A percentile compares a stretch with the other conserved stretches of the same genome.
Conservation (phyloP, 2,797 vertebrate species). For the Myotis findleyi region DNA sequence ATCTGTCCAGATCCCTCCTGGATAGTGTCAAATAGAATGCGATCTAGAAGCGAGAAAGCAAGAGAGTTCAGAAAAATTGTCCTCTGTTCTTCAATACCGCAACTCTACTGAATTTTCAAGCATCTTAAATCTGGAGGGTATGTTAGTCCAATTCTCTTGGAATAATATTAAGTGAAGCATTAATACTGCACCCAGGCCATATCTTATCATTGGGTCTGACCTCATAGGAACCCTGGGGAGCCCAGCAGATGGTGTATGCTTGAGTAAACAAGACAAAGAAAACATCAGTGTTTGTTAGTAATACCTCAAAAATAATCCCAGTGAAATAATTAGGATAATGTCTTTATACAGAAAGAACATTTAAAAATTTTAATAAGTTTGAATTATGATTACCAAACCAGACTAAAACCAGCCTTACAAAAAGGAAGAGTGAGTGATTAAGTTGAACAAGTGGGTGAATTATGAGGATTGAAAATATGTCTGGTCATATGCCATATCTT, state of each 20-base stretch:
- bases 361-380: conserved; percentile 44
- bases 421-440: conserved; percentile 46
- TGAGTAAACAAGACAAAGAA: conserved; percentile 55
- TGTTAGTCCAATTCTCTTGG: not conserved
- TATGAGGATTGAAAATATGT: conserved; percentile 62
- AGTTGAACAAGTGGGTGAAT: conserved; percentile 53
- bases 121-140: not conserved
- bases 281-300: conserved; percentile 32
- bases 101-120: not conserved
- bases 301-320: conserved; percentile 39
- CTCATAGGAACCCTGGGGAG: conserved; percentile 36
- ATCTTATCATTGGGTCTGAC: not conserved
- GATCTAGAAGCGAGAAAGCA: not conserved
- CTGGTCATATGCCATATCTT: conserved; percentile 63
- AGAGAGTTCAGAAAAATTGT: not conserved
- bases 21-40: not conserved
- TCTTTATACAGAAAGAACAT: conserved; percentile 57
- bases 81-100: not conserved
- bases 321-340: conserved; percentile 61
- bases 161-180: conserved; percentile 32
- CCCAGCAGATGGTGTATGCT: not conserved
- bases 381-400: conserved; percentile 54
- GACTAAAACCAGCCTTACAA: conserved; percentile 35
- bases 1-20: not conserved
- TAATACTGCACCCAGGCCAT: not conserved